These are phyloP conservation scores for Acronicta leporina DNA, from an alignment of 2,888 invertebrate genomes.

Conservation along the genomic window DNA sequence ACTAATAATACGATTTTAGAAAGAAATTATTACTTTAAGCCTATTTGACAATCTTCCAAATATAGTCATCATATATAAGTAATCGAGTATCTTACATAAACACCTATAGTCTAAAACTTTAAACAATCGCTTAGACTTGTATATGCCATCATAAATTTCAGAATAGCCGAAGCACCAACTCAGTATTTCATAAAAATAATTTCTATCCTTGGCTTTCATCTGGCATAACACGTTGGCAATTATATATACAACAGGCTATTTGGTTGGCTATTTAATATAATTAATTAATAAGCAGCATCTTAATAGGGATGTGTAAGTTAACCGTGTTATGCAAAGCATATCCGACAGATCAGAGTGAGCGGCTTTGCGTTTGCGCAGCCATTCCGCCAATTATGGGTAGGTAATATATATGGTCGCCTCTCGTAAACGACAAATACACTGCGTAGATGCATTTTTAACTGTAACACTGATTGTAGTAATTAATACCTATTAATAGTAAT, in stretches of 20 bases:
- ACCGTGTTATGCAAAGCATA: constrained; percentile 70
- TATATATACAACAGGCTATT: no score
- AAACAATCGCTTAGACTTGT: background rate
- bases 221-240: no score
- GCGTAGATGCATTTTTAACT: background rate
- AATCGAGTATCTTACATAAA: no score
- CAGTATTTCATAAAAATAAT: no score
- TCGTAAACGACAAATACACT: background rate
- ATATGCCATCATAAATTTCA: background rate
- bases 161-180: background rate
- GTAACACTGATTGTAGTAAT: background rate
- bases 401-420: constrained; percentile 32
- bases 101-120: no score
- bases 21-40: background rate
- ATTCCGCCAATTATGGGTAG: constrained; percentile 49
- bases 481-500: no score
- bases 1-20: constrained; percentile 25
- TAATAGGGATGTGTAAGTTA: constrained; percentile 57
- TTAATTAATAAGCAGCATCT: constrained; percentile 4
- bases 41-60: no score
- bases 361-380: constrained; percentile 52
- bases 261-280: background rate
- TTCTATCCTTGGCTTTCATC: no score
- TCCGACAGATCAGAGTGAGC: constrained; percentile 66
- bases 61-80: no score